phyloP scores from a whole-genome alignment of 2,888 invertebrate species.

The Pyralis farinalis region DNA sequence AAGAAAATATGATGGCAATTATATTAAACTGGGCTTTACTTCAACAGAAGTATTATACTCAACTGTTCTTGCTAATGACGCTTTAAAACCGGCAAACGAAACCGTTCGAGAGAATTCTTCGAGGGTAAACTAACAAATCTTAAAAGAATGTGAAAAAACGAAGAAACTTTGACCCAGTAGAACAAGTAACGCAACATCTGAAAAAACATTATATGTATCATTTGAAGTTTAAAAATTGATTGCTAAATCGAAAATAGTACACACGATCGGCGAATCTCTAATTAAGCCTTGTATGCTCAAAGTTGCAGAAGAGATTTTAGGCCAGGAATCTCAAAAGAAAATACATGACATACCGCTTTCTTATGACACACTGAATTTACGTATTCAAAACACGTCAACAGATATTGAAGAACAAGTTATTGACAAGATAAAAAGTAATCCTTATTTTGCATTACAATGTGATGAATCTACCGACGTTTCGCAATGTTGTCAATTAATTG shows the following conservation, averaged over 20 bases:
- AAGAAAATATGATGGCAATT: not conserved
- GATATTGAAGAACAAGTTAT: slow-evolving; percentile 18
- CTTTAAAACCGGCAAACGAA: not conserved
- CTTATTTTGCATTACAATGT: slow-evolving; percentile 22
- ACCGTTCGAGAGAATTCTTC: not conserved
- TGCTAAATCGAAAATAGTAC: slow-evolving; percentile 18
- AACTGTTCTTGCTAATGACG: slow-evolving; percentile 3
- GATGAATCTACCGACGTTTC: slow-evolving; percentile 24
- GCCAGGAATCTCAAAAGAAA: slow-evolving; percentile 18
- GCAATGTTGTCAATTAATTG: slow-evolving; percentile 24
- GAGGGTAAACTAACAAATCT: not conserved
- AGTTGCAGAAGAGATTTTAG: slow-evolving; percentile 19
- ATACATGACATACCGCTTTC: slow-evolving; percentile 20
- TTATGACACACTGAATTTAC: slow-evolving; percentile 19
- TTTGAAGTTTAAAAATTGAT: slow-evolving; percentile 12
- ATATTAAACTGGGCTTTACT: not conserved
- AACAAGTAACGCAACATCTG: slow-evolving; percentile 7
- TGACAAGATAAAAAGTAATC: slow-evolving; percentile 9
- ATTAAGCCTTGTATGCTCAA: slow-evolving; percentile 23
- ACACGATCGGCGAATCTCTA: slow-evolving; percentile 19
- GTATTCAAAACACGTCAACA: slow-evolving; percentile 18
- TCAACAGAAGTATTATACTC: not conserved
- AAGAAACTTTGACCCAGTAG: slow-evolving; percentile 9
- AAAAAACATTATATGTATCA: slow-evolving; percentile 12
- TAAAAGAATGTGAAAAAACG: too few relatives aligned